These are phyloP conservation scores for Philereme transversata DNA, from an alignment of 2,888 invertebrate species.

Conservation along the genomic window DNA sequence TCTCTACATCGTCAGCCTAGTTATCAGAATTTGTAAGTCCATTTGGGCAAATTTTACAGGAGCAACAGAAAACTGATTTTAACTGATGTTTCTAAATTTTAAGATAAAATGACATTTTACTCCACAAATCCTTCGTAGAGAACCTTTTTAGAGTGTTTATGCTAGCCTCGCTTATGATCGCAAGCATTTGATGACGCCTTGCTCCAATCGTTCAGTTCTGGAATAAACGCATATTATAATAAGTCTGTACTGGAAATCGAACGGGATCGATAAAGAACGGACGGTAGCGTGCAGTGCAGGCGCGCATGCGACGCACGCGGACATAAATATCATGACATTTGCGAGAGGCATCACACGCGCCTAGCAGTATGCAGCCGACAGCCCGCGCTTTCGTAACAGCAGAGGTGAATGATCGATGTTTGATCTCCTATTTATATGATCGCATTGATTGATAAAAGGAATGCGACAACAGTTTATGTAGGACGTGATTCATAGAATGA, in stretches of 20 bases:
- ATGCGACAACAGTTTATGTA: slow-evolving; percentile 20
- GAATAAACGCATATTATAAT: no score
- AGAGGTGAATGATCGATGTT: slow-evolving; percentile 75
- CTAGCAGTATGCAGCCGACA: slow-evolving; percentile 32
- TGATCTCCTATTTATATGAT: slow-evolving; percentile 47
- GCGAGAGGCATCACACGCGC: slow-evolving; percentile 47
- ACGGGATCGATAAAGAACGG: slow-evolving; percentile 58
- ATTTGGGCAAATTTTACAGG: no score
- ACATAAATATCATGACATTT: slow-evolving; percentile 78
- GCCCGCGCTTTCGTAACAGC: slow-evolving; percentile 45
- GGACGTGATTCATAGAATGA: slow-evolving; percentile 17
- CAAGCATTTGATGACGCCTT: no score
- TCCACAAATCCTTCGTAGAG: no score
- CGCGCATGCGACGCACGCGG: slow-evolving; percentile 51
- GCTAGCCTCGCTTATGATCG: no score
- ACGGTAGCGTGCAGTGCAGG: slow-evolving; percentile 51
- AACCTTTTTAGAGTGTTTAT: no score
- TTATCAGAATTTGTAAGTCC: no score
- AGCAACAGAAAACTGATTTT: no score
- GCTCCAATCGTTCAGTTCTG: neutral
- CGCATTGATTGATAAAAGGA: slow-evolving; percentile 28
- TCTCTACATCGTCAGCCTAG: no score
- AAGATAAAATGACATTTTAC: no score
- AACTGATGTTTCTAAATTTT: no score
- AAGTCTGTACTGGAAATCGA: slow-evolving; percentile 46